Conservation (phyloP, 2,888 invertebrate species). For the Tenthredo mesomela region DNA sequence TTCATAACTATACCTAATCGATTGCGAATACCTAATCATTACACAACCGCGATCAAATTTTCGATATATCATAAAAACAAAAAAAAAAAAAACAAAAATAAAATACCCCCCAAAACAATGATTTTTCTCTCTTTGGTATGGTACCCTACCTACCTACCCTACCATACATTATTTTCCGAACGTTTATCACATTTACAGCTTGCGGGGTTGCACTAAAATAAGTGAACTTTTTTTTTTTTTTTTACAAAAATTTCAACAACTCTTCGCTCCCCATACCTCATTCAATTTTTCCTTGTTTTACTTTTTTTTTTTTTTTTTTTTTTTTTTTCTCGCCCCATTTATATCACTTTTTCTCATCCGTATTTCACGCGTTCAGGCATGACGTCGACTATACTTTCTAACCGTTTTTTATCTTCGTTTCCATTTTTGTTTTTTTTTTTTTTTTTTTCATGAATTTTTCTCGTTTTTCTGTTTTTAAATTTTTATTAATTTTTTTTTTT, state of each 20-base stretch:
- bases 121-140: not conserved
- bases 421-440: conserved; percentile 30
- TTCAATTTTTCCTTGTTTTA: not conserved
- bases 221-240: not conserved
- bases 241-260: not conserved
- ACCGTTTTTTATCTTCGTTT: conserved; percentile 58
- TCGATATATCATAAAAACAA: too few species aligned
- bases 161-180: not conserved
- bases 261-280: conserved; percentile 11
- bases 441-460: conserved; percentile 53
- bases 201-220: not conserved
- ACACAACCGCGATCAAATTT: too few species aligned
- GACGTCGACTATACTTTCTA: conserved; percentile 58
- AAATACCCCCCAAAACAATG: not conserved
- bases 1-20: not conserved
- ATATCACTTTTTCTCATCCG: conserved; percentile 66
- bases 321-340: conserved; percentile 61
- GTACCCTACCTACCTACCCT: not conserved
- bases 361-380: conserved; percentile 65
- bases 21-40: not conserved
- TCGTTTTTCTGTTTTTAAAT: conserved; percentile 53
- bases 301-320: conserved; percentile 63
- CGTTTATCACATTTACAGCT: not conserved
- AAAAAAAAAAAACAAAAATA: not conserved
- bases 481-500: conserved; percentile 28